phyloP scores from a whole-genome alignment of 2,113 vertebrate species.

The Thymallus thymallus region DNA sequence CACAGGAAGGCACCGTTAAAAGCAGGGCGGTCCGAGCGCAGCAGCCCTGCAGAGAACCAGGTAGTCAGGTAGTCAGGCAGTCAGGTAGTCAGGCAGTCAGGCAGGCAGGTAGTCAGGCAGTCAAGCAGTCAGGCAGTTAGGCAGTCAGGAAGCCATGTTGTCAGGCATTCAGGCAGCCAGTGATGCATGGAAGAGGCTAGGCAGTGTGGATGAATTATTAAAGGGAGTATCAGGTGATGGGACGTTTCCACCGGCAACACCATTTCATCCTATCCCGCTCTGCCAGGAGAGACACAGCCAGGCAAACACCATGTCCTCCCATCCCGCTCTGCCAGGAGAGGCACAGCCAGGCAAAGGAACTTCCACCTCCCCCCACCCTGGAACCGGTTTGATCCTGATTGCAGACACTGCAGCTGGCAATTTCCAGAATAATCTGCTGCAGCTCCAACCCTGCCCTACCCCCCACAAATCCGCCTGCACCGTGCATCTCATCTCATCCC shows the following conservation, averaged over 20 bases:
- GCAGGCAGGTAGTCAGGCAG: too few relatives aligned
- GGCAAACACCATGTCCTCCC: slow-evolving; percentile 61
- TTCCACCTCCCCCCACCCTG: slow-evolving; percentile 70
- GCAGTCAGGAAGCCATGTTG: too few relatives aligned
- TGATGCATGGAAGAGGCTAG: too few relatives aligned
- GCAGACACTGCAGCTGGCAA: slow-evolving; percentile 77
- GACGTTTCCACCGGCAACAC: too few relatives aligned
- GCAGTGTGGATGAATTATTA: slow-evolving; percentile 81
- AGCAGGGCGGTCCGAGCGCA: slow-evolving; percentile 36
- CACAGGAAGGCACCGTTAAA: slow-evolving; percentile 59
- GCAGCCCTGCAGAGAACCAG: slow-evolving; percentile 49
- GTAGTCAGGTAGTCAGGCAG: too few relatives aligned
- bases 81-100: too few relatives aligned
- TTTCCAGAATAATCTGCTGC: slow-evolving; percentile 80
- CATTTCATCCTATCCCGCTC: slow-evolving; percentile 72
- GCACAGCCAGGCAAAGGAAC: slow-evolving; percentile 75
- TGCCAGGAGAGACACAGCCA: slow-evolving; percentile 77
- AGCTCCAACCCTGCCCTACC: slow-evolving; percentile 20
- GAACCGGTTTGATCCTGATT: slow-evolving; percentile 82
- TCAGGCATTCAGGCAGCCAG: too few relatives aligned
- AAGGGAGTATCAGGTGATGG: slow-evolving; percentile 68
- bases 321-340: slow-evolving; percentile 75
- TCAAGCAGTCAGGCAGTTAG: too few relatives aligned
- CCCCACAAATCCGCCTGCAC: slow-evolving; percentile 31
- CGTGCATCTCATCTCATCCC: slow-evolving; percentile 60